Conservation (phyloP, 2,797 vertebrate species). For the Nyctalus aviator region DNA sequence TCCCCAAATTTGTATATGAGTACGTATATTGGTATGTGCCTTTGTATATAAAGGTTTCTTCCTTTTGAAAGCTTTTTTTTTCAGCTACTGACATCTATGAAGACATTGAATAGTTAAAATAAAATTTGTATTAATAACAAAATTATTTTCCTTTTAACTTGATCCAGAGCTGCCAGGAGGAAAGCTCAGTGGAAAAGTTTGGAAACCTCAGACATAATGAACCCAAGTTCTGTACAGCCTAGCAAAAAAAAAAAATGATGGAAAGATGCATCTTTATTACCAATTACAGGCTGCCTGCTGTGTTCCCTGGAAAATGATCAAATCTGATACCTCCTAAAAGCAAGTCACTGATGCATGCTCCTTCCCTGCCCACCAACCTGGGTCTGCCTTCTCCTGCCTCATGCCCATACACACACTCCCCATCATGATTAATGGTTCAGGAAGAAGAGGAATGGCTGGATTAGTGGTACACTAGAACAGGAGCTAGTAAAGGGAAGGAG, state of each 20-base stretch:
- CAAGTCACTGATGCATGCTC: not conserved
- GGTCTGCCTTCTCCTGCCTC: not conserved
- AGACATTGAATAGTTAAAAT: conserved; percentile 6
- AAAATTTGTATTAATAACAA: conserved; percentile 28
- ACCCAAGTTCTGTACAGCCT: not conserved
- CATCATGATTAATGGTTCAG: not conserved
- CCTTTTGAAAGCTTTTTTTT: not conserved
- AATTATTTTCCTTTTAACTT: conserved; percentile 26
- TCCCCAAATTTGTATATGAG: not conserved
- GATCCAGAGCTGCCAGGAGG: not conserved
- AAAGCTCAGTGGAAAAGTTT: conserved; percentile 33
- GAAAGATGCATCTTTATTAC: conserved; percentile 41
- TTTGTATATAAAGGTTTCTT: not conserved
- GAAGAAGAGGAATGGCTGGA: not conserved
- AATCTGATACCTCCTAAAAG: not conserved
- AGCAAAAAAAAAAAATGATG: conserved; percentile 4
- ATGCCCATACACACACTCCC: not conserved
- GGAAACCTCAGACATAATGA: conserved; percentile 40
- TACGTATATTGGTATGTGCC: not conserved
- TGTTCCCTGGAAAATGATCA: conserved; percentile 15
- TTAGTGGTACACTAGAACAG: not conserved
- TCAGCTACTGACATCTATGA: not conserved
- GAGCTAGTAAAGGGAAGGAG: not conserved
- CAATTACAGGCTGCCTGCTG: conserved; percentile 7
- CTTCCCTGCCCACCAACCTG: not conserved